phyloP scores from a whole-genome alignment of 2,113 vertebrate species.

The Podarcis cretensis region DNA sequence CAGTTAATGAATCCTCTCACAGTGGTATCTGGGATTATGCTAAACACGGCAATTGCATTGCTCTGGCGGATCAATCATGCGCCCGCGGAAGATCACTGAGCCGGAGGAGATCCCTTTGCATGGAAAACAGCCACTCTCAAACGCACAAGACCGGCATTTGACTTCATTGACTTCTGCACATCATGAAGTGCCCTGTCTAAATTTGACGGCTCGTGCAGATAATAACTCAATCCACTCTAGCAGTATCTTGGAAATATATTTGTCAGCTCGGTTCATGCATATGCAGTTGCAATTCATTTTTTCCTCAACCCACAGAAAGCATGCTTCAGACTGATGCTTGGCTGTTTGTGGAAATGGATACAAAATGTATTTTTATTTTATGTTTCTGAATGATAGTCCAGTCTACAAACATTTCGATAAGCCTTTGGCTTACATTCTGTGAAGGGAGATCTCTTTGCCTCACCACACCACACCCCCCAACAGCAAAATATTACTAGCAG shows the following conservation, averaged over 20 bases:
- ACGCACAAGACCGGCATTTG: not conserved
- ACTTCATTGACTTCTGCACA: not conserved
- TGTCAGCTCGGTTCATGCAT: not conserved
- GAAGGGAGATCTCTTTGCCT: not conserved
- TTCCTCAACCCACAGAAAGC: not conserved
- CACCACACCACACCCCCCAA: too few species aligned
- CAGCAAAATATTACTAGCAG: too few species aligned
- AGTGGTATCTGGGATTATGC: conserved; percentile 97
- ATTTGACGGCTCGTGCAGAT: not conserved
- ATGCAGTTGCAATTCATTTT: conserved; percentile 3
- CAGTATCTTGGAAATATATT: conserved; percentile 23
- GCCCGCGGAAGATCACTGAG: conserved; percentile 67
- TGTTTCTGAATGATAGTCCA: not conserved
- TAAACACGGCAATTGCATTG: conserved; percentile 90
- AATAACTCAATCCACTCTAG: not conserved
- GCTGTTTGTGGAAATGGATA: not conserved
- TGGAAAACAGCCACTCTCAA: accelerated
- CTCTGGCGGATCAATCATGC: conserved; percentile 73
- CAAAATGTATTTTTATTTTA: not conserved
- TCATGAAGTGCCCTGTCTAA: not conserved
- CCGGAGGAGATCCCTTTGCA: conserved; percentile 54
- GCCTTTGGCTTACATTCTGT: not conserved
- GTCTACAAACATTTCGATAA: not conserved
- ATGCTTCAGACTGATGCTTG: not conserved
- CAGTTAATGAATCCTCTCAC: conserved; percentile 88